Percentiles rank a stretch among this genome's conserved stretches.
These are phyloP conservation scores for Exaiptasia diaphana DNA, from an alignment of 64 coral and sea anemone species.

Conservation along the genomic window DNA sequence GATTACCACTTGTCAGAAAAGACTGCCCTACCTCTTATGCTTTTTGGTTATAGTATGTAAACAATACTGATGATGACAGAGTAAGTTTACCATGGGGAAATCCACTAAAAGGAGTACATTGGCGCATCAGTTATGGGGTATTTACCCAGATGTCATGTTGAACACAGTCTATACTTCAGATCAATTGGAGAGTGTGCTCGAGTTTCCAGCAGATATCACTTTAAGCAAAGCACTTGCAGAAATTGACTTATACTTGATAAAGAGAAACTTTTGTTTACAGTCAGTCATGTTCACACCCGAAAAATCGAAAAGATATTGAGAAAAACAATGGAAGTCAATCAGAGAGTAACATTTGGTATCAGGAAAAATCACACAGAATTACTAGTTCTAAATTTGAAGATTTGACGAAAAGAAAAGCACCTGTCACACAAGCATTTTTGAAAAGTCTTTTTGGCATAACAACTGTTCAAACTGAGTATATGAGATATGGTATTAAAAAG, in stretches of 20 bases:
- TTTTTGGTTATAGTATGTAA: neutral
- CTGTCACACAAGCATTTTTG: slow-evolving; percentile 1
- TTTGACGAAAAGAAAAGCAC: slow-evolving; percentile 13
- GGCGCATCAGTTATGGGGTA: neutral
- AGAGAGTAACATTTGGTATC: neutral
- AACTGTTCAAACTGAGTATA: too few species aligned
- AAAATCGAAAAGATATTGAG: neutral
- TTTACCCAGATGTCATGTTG: too few species aligned
- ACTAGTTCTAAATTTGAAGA: slow-evolving; percentile 36
- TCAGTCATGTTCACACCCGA: neutral
- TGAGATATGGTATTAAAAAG: too few species aligned
- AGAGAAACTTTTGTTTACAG: neutral
- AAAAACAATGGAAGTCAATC: neutral
- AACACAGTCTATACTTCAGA: neutral
- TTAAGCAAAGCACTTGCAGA: neutral
- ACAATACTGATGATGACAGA: neutral
- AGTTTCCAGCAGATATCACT: neutral
- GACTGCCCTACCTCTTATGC: neutral
- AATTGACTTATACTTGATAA: neutral
- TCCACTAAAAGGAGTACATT: neutral
- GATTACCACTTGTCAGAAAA: neutral
- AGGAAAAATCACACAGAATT: slow-evolving; percentile 23
- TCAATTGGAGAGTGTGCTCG: neutral
- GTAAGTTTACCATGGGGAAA: neutral
- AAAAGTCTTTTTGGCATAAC: too few species aligned